phyloP scores from a whole-genome alignment of 1,140 invertebrate genomes.

The Drosophila sulfurigaster region DNA sequence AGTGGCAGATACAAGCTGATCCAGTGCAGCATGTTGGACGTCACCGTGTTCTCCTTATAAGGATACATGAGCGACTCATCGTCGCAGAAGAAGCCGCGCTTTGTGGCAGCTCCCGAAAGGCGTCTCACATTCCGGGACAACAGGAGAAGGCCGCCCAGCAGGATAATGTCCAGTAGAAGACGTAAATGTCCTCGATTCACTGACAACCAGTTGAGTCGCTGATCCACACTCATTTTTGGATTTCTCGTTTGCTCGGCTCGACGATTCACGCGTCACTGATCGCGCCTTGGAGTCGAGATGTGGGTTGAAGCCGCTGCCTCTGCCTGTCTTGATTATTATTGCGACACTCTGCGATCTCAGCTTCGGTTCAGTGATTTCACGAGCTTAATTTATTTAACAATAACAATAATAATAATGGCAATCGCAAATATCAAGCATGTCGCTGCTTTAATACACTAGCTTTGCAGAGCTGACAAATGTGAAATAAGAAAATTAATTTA shows the following conservation, averaged over 20 bases:
- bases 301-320: constrained; percentile 5
- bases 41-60: constrained; percentile 90
- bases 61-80: constrained; percentile 96
- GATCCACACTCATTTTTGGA: constrained; percentile 51
- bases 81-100: constrained; percentile 97
- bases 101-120: constrained; percentile 84
- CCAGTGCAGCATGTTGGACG: constrained; percentile 35
- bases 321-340: constrained; percentile 1
- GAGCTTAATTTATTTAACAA: constrained; percentile 12
- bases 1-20: constrained; percentile 47
- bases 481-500: no score
- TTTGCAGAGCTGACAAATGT: no score
- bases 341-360: constrained; percentile 11
- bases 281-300: constrained; percentile 19
- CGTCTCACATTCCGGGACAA: constrained; percentile 34
- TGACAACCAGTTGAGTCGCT: not conserved
- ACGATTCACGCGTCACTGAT: constrained; percentile 55
- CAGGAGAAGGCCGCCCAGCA: constrained; percentile 38
- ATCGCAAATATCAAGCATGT: not conserved
- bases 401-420: not conserved
- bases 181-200: constrained; percentile 13
- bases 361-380: constrained; percentile 4
- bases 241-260: constrained; percentile 36
- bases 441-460: constrained; percentile 1
- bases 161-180: constrained; percentile 40